Conservation (phyloP, 2,888 invertebrate genomes). For the Lithophane semibrunnea region DNA sequence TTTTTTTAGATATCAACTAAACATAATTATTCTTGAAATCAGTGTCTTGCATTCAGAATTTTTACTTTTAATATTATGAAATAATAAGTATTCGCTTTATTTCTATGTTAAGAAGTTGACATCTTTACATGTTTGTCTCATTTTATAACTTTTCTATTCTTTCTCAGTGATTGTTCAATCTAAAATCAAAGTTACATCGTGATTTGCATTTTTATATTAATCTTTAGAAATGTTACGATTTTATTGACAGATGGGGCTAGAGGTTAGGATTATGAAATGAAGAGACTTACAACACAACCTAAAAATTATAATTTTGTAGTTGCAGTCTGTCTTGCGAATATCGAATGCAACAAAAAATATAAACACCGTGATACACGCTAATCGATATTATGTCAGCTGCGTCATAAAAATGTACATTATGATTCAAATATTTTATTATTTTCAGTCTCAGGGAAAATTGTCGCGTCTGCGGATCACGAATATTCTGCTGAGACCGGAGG, state of each 20-base stretch:
- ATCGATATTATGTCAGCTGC: background rate
- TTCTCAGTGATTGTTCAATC: conserved; percentile 35
- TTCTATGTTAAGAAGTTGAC: conserved; percentile 18
- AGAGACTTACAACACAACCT: conserved; percentile 37
- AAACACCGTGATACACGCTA: background rate
- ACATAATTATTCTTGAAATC: conserved; percentile 7
- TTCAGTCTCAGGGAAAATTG: background rate
- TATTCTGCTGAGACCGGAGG: background rate
- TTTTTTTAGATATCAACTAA: background rate
- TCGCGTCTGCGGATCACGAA: background rate
- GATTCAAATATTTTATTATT: background rate
- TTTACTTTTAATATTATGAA: background rate
- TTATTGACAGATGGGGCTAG: conserved; percentile 51
- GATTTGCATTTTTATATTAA: conserved; percentile 53
- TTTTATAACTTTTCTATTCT: conserved; percentile 25
- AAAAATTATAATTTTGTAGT: conserved; percentile 35
- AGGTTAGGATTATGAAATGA: conserved; percentile 60
- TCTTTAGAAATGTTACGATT: conserved; percentile 41
- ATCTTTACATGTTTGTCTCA: background rate
- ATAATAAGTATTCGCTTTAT: background rate
- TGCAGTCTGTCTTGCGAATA: conserved; percentile 13
- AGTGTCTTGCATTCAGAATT: background rate
- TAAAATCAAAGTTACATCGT: conserved; percentile 13
- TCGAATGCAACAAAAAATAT: background rate
- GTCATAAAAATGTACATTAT: too few relatives aligned